A percentile compares a stretch with the other conserved stretches of the same genome.
Evolutionary conservation across 1,140 invertebrate genomes (phyloP).

Genomic region (Brachionus calyciflorus): DNA sequence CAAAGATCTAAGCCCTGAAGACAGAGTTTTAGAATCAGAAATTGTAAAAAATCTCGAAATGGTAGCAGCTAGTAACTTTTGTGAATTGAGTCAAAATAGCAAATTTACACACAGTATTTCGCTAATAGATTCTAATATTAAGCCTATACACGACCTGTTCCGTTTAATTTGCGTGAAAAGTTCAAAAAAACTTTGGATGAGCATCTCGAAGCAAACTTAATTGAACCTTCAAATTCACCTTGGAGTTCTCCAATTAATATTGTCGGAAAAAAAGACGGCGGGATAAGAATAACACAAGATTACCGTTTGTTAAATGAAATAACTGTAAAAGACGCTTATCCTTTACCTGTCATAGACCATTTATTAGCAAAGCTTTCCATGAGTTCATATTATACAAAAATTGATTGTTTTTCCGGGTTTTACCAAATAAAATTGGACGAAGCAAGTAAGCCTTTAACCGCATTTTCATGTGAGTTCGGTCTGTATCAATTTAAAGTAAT

Average conservation of each 20-base stretch:
- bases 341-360: not conserved
- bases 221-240: not conserved
- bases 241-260: not conserved
- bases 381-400: not conserved
- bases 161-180: no score
- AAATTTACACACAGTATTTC: no score
- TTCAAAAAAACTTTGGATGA: not conserved
- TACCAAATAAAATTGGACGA: not conserved
- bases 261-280: not conserved
- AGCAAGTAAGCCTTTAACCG: not conserved
- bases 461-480: not conserved
- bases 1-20: no score
- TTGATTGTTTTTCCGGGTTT: not conserved
- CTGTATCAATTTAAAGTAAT: slow-evolving; percentile 53
- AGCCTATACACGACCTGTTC: no score
- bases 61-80: no score
- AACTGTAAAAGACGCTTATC: slow-evolving; percentile 3
- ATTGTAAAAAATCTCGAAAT: no score
- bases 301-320: not conserved
- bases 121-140: no score
- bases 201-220: slow-evolving; percentile 29
- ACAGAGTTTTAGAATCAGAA: no score
- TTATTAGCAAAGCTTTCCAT: not conserved
- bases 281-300: not conserved
- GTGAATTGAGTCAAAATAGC: no score